Base-by-base conservation (phyloP, 2,113 vertebrate genomes). In the Arothron firmamentum region DNA sequence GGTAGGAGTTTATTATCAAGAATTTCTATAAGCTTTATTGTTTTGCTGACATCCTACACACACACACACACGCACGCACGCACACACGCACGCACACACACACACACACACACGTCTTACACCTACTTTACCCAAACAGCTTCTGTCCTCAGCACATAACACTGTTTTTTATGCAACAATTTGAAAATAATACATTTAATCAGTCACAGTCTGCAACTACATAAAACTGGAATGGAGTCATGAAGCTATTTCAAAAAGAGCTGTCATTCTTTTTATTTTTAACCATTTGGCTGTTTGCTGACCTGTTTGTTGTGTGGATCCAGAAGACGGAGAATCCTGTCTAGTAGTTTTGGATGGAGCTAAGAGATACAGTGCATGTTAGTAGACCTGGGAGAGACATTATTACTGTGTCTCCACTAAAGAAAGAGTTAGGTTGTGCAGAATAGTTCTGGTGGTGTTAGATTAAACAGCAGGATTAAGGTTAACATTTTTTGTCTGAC, bases 311-410 rank as follows among this genome's bases (percentile, higher is more conserved):
- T 34, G 49, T 75, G 61, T 67, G 64, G 85, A 50, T 79, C 80
- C 74, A 43, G 56, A 46, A 47, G 80, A 68, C 72, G 78, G 48
- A 71, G 74, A 70, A 70, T 78, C 74, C 81, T 81, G 81, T 67
- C 21, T 85, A 84, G 85, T 70, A 61, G 82, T 73, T 69, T 77
- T 78, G 59, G 74, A 71, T 60, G 88, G 59, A 74, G 85, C 86
- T 89, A 80, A 80, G 81, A 83, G 88, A 86, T 76, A 88, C 82
- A 87, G 59, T 79, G 46, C 51, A 66, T 6, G 16, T 87, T 86
- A 88, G 61, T 41, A 72, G 57, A 74, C 65, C 67, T 76, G 47
- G 34, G 31, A 65, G 28, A 71, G 60, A 50, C 21, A 14, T 19
- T 38, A 20, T 63, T 18, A 14, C 6, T 50, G 11, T 49, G 55